Evolutionary conservation across 2,888 invertebrate species (phyloP).

Genomic region (Melitaea athalia): DNA sequence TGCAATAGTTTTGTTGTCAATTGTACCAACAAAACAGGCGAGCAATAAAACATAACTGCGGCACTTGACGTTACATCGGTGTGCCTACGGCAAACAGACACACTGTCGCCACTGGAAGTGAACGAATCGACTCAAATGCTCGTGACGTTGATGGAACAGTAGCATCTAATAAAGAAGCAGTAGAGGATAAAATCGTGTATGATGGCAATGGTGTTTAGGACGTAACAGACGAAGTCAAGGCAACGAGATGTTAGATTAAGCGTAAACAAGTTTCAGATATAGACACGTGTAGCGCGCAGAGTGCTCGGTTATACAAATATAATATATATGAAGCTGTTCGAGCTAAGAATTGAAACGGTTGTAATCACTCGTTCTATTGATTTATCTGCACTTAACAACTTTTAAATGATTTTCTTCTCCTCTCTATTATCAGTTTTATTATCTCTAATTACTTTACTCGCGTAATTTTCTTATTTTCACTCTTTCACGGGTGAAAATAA

Average conservation of each 20-base stretch:
- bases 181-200: conserved; percentile 10
- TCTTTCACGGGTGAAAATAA: neutral
- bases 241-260: conserved; percentile 53
- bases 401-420: neutral
- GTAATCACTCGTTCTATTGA: conserved; percentile 30
- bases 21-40: conserved; percentile 41
- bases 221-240: conserved; percentile 28
- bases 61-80: conserved; percentile 47
- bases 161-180: neutral
- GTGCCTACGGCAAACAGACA: conserved; percentile 48
- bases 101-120: conserved; percentile 12
- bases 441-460: neutral
- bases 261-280: conserved; percentile 53
- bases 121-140: conserved; percentile 20
- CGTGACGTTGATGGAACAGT: neutral
- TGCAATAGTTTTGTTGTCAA: conserved; percentile 32
- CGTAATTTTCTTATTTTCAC: neutral
- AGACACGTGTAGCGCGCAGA: conserved; percentile 46
- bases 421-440: conserved; percentile 3
- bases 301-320: conserved; percentile 37
- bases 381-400: conserved; percentile 27
- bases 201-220: conserved; percentile 2
- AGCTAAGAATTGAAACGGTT: conserved; percentile 16
- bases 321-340: conserved; percentile 13
- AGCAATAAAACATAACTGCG: conserved; percentile 48